A percentile compares a stretch with the other conserved stretches of the same genome.
These are phyloP conservation scores for Peucedramus taeniatus DNA, from an alignment of 2,113 vertebrate genomes.

Conservation along the genomic window DNA sequence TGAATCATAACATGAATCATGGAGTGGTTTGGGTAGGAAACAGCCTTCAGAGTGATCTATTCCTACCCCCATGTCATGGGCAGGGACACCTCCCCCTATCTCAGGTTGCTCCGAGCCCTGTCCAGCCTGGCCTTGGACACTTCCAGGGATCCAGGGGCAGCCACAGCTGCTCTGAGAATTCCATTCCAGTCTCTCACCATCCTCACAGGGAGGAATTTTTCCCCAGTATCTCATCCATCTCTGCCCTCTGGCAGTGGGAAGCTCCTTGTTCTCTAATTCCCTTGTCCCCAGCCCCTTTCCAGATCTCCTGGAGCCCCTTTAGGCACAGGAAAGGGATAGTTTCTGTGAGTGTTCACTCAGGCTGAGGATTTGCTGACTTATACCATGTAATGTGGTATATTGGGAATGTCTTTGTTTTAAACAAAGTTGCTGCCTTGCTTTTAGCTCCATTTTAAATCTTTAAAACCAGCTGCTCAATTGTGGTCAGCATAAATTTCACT, in stretches of 20 bases:
- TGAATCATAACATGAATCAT: background rate
- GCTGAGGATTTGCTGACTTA: background rate
- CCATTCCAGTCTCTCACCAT: background rate
- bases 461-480: background rate
- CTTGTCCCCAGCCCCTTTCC: background rate
- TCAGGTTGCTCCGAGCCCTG: background rate
- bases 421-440: background rate
- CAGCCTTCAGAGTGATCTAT: background rate
- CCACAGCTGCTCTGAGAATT: background rate
- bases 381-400: background rate
- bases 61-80: too few relatives aligned
- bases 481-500: background rate
- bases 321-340: background rate
- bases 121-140: background rate
- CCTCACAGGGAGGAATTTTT: background rate
- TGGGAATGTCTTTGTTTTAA: background rate
- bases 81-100: background rate
- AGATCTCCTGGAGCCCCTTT: background rate
- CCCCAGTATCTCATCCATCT: background rate
- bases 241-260: background rate
- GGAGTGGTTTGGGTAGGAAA: background rate
- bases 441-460: background rate
- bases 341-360: accelerated
- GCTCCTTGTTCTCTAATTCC: background rate
- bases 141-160: background rate